Base-by-base conservation (phyloP, 2,113 vertebrate genomes). In the Tenebrosternarchus preto region DNA sequence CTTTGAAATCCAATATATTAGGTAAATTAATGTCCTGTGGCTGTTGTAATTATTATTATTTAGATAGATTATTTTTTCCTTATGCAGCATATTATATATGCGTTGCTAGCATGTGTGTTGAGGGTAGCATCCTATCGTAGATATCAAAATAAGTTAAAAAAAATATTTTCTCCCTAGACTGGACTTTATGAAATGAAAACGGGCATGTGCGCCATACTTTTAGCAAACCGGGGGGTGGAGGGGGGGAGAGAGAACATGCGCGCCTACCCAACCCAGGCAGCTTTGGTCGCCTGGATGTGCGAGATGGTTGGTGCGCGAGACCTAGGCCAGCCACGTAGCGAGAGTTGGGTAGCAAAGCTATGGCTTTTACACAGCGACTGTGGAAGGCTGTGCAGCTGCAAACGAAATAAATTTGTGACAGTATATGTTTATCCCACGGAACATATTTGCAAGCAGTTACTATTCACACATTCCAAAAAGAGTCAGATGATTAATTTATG, bases 271-370 rank as follows among this genome's bases (percentile, higher is more conserved):
- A 88, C 91, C 90, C 89, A 89, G 89, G 64, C 60, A 63, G 60
- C 60, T 29, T 22, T 6, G 63, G 31, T 7, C 64, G 33, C 64
- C 36, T 39, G 50, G 88, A 90, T 88, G 85, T 64, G 82, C 76
- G 87, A 80, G 87, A 15, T 50, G 43, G 43, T 50, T 50, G 43
- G 43, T 15, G 88, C 88, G 88, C 87, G 84, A 90, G 85, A 90
- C 88, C 84, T 85, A 81, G 86, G 86, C 88, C 77, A 88, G 92
- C 92, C 92, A 94, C 92, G 93, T 92, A 92, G 91, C 89, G 88
- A 81, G 64, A 46, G 19, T 9, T 22, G 17, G 22, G n/a, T 19
- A 50, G 63, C 27, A 46, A 63, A 71, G 9, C 70, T 56, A 11
- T 87, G 85, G 82, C 56, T 73, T 76, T 56, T 56, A 57, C 31